Conservation (phyloP, 2,888 invertebrate species). For the Monopis laevigella region DNA sequence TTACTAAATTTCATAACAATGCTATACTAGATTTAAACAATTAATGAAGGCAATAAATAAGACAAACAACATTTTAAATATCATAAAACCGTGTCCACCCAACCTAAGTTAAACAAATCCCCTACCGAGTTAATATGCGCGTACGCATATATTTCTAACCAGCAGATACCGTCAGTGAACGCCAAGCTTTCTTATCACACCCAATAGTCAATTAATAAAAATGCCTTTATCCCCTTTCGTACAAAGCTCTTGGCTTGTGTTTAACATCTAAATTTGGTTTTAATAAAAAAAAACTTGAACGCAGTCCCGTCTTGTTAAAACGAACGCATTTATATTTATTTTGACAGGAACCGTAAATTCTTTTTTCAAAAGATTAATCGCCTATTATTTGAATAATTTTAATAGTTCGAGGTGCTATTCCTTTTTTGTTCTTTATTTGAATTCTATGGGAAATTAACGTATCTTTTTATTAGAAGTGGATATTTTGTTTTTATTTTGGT, state of each 20-base stretch:
- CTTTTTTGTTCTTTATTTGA: constrained; percentile 24
- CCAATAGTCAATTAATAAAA: constrained; percentile 56
- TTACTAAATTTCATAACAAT: too few relatives aligned
- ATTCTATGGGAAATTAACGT: too few relatives aligned
- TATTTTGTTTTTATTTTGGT: too few relatives aligned
- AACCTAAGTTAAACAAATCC: constrained; percentile 33
- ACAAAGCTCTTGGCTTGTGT: constrained; percentile 39
- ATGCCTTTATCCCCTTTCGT: constrained; percentile 14
- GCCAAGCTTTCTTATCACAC: constrained; percentile 28
- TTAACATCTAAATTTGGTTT: constrained; percentile 60
- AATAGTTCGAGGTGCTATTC: constrained; percentile 48
- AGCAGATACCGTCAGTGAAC: neutral
- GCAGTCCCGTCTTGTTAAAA: constrained; percentile 32
- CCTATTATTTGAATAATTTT: constrained; percentile 57
- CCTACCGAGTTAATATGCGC: constrained; percentile 20
- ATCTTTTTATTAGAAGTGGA: too few relatives aligned
- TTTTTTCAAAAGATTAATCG: constrained; percentile 58
- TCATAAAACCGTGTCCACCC: too few relatives aligned
- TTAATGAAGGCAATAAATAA: too few relatives aligned
- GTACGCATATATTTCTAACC: constrained; percentile 3
- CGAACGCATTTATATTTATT: constrained; percentile 47
- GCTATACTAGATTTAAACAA: too few relatives aligned
- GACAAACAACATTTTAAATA: too few relatives aligned
- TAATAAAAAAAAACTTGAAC: constrained; percentile 17
- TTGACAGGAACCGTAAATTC: constrained; percentile 51